phyloP scores from a whole-genome alignment of 1,140 invertebrate species.

The Drosophila subobscura region DNA sequence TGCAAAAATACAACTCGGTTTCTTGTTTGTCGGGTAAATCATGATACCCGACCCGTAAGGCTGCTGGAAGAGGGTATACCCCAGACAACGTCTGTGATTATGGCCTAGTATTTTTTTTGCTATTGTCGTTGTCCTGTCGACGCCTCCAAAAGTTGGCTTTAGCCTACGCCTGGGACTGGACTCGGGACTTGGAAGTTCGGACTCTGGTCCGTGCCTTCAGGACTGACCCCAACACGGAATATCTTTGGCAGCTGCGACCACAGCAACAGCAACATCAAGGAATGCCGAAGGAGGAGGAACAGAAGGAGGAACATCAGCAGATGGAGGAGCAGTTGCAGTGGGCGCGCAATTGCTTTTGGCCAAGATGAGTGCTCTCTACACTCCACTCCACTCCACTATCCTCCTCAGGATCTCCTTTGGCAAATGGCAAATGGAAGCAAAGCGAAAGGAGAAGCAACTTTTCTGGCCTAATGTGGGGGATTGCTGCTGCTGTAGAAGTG shows the following conservation, averaged over 20 bases:
- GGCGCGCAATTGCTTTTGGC: slow-evolving; percentile 75
- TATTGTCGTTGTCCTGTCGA: slow-evolving; percentile 39
- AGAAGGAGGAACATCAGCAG: slow-evolving; percentile 10
- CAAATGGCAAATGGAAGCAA: slow-evolving; percentile 29
- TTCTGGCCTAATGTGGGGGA: slow-evolving; percentile 55
- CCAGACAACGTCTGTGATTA: slow-evolving; percentile 11
- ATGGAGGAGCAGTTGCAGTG: slow-evolving; percentile 42
- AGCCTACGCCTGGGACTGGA: slow-evolving; percentile 36
- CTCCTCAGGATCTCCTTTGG: slow-evolving; percentile 2
- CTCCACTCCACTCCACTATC: no score
- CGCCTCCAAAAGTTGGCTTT: slow-evolving; percentile 32
- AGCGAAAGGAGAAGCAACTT: slow-evolving; percentile 19
- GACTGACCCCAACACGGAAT: slow-evolving; percentile 54
- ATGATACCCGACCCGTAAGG: no score
- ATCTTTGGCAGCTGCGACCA: slow-evolving; percentile 74
- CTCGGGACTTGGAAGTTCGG: slow-evolving; percentile 41
- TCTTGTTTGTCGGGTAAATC: no score
- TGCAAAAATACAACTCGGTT: no score
- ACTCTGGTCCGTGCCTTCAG: slow-evolving; percentile 2
- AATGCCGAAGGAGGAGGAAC: not conserved
- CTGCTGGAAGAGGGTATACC: not conserved
- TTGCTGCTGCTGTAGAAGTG: slow-evolving; percentile 32
- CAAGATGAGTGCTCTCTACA: slow-evolving; percentile 36
- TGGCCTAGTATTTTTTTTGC: slow-evolving; percentile 34
- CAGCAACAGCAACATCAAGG: slow-evolving; percentile 25